phyloP scores from a whole-genome alignment of 2,797 vertebrate species.

The Epinephelus awoara region DNA sequence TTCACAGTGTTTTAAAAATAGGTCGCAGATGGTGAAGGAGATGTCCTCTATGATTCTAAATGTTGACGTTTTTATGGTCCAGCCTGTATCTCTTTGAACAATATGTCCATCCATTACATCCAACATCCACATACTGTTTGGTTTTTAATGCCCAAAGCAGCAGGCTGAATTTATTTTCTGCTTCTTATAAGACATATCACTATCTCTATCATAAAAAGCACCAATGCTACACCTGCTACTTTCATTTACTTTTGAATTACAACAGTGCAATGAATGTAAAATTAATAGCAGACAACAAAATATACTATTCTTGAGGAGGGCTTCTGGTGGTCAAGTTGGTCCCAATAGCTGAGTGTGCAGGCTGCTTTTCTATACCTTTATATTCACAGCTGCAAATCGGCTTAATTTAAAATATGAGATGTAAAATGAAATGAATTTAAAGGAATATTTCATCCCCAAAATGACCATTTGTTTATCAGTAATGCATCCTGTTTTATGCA shows the following conservation, averaged over 20 bases:
- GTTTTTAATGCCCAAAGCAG: background rate
- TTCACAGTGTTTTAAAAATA: background rate
- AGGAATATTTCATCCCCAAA: no score
- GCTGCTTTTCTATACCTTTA: conserved; percentile 16
- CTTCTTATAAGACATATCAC: background rate
- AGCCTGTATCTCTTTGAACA: background rate
- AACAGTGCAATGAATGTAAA: background rate
- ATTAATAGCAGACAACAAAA: background rate
- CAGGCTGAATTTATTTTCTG: background rate
- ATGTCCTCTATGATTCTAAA: background rate
- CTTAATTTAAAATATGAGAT: conserved; percentile 9
- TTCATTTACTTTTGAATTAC: background rate
- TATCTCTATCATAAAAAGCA: background rate
- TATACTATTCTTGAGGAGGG: background rate
- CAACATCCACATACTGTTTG: background rate
- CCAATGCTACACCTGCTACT: background rate
- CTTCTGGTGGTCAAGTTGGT: background rate
- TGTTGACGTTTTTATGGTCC: background rate
- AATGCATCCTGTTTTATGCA: no score
- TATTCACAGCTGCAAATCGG: conserved; percentile 18
- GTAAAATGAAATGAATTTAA: no score
- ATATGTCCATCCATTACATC: background rate
- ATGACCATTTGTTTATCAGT: no score
- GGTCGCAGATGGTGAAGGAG: no score
- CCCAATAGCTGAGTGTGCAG: background rate